phyloP scores from a whole-genome alignment of 2,888 invertebrate species.

The Drosophila buzzatii region DNA sequence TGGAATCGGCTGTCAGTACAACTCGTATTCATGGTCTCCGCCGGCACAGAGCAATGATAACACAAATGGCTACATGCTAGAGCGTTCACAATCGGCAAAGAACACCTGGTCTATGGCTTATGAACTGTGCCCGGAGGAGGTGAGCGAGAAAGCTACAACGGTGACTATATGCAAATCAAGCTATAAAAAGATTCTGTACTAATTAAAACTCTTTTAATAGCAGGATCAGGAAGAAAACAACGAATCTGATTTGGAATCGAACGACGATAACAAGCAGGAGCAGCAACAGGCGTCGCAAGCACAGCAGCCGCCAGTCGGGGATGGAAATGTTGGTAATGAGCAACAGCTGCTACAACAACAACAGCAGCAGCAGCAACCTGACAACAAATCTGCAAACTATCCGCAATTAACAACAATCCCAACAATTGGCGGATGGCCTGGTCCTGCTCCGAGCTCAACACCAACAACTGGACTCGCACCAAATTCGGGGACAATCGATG shows the following conservation, averaged over 20 bases:
- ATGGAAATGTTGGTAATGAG: constrained; percentile 24
- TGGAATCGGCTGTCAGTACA: constrained; percentile 88
- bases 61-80: constrained; percentile 96
- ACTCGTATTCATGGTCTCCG: constrained; percentile 96
- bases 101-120: constrained; percentile 93
- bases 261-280: constrained; percentile 79
- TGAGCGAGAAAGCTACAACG: constrained; percentile 75
- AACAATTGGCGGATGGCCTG: constrained; percentile 64
- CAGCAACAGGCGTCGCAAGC: constrained; percentile 38
- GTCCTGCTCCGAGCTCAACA: constrained; percentile 52
- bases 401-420: constrained; percentile 40
- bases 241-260: constrained; percentile 84
- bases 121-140: constrained; percentile 91
- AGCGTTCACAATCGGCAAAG: constrained; percentile 96
- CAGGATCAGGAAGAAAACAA: constrained; percentile 85
- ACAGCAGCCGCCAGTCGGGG: constrained; percentile 29
- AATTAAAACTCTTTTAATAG: constrained; percentile 7
- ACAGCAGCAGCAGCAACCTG: constrained; percentile 43
- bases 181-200: not conserved
- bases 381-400: constrained; percentile 54
- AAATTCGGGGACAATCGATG: constrained; percentile 35
- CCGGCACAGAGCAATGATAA: constrained; percentile 98
- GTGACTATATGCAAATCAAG: constrained; percentile 48
- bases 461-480: constrained; percentile 29
- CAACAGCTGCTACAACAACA: constrained; percentile 28